Percentiles rank a stretch among this genome's conserved stretches.
phyloP scores from a whole-genome alignment of 2,797 vertebrate species.

The Tangara arthus region DNA sequence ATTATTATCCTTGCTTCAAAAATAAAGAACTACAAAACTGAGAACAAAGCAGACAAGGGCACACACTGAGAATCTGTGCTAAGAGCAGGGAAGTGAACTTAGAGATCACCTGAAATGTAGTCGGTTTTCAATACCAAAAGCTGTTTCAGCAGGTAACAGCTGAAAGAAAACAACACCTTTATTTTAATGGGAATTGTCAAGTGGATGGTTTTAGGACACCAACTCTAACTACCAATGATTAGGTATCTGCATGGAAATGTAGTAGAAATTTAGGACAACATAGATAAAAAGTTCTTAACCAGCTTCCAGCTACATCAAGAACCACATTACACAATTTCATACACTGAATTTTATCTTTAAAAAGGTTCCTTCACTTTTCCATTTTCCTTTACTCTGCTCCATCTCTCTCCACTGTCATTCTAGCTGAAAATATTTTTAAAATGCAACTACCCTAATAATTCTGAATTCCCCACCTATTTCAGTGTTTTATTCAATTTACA shows the following conservation, averaged over 20 bases:
- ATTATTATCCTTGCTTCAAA: neutral
- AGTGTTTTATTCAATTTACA: neutral
- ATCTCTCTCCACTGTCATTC: neutral
- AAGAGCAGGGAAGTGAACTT: neutral
- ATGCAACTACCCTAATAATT: neutral
- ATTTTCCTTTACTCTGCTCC: neutral
- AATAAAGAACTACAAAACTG: neutral
- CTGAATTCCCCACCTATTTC: neutral
- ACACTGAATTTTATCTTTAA: neutral
- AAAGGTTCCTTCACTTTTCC: neutral
- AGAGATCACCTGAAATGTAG: neutral
- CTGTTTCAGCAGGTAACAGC: neutral
- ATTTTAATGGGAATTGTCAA: constrained; percentile 4
- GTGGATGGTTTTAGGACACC: neutral
- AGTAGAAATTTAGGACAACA: neutral
- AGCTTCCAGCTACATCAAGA: neutral
- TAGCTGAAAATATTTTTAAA: neutral
- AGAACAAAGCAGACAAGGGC: neutral
- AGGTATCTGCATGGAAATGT: neutral
- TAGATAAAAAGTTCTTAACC: neutral
- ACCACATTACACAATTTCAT: neutral
- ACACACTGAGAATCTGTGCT: neutral
- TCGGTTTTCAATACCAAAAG: neutral
- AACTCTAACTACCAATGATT: neutral
- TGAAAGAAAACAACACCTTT: neutral